Evolutionary conservation across 2,888 invertebrate species (phyloP), one percentile per base, ranked within the genome.

Genomic region (Orthonevra nobilis): DNA sequence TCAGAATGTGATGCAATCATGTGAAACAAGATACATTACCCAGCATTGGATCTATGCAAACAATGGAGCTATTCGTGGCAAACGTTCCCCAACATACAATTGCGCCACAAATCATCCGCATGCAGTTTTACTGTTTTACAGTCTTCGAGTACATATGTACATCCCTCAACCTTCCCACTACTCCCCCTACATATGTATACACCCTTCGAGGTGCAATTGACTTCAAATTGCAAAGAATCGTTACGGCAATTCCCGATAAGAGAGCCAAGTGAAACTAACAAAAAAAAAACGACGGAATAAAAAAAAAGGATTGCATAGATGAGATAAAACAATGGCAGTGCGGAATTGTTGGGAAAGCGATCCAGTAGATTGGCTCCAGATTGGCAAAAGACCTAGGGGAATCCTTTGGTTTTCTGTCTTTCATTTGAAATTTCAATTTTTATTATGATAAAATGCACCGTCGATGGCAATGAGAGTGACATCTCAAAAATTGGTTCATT

Each of bases 181-280:
- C 14, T 10, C 2, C 42, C 32, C 12, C 20, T 58, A 48, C 44
- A 56, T n/a, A n/a, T n/a, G n/a, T n/a, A n/a, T n/a, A n/a, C n/a
- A n/a, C 46, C 61, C 61, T 61, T 68, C 44, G 68, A 61, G 61
- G 48, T 68, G 68, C 74, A 75, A 75, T 75, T 75, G 68, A 75
- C 74, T 75, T 75, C 56, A 26, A 68, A 75, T 68, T 68, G 68
- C 61, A 68, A 61, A 54, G 56, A 66, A 73, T 73, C 73, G 58
- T 60, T 60, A 38, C 48, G 17, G 44, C 58, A 68, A 74, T 74
- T 74, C 60, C 61, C 68, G 46, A 68, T 61, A 68, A 61, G 68
- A 75, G 74, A 54, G 46, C 30, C 14, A 28, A 58, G 50, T 34
- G 23, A 54, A 61, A 4, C 44, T 42, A n/a, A n/a, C n/a, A n/a